These are phyloP conservation scores for Uromys caudimaculatus DNA, from an alignment of 2,797 vertebrate species.

Conservation along the genomic window DNA sequence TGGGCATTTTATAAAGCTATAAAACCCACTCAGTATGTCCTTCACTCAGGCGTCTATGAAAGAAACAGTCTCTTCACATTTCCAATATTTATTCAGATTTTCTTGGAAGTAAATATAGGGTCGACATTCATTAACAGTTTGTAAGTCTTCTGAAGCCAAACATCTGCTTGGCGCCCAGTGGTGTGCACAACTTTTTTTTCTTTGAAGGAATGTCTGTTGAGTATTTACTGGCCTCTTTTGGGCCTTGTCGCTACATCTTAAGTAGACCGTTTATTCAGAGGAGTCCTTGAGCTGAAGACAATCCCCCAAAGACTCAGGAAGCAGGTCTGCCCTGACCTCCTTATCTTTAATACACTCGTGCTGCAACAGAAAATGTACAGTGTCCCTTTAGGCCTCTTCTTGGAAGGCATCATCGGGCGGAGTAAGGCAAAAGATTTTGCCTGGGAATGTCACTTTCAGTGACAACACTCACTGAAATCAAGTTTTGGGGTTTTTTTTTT, in stretches of 20 bases:
- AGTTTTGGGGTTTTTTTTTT: too few relatives aligned
- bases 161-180: conserved; percentile 76
- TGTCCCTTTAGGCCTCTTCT: conserved; percentile 42
- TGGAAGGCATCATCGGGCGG: not conserved
- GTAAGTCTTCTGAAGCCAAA: conserved; percentile 75
- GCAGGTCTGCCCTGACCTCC: not conserved
- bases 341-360: conserved; percentile 7
- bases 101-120: conserved; percentile 74
- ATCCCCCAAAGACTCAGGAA: conserved; percentile 51
- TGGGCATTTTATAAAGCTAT: conserved; percentile 50
- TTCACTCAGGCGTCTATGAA: conserved; percentile 49
- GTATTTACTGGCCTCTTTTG: conserved; percentile 70
- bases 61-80: conserved; percentile 68
- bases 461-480: conserved; percentile 55
- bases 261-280: conserved; percentile 66
- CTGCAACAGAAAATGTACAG: conserved; percentile 42
- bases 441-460: conserved; percentile 66
- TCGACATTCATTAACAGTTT: conserved; percentile 78
- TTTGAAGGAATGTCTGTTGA: conserved; percentile 72
- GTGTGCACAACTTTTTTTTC: conserved; percentile 36
- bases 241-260: conserved; percentile 54
- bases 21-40: conserved; percentile 48
- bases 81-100: conserved; percentile 74
- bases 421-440: conserved; percentile 64
- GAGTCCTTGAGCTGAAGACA: conserved; percentile 64